Conservation (phyloP, 2,797 vertebrate species). For the Pteropus rufus region DNA sequence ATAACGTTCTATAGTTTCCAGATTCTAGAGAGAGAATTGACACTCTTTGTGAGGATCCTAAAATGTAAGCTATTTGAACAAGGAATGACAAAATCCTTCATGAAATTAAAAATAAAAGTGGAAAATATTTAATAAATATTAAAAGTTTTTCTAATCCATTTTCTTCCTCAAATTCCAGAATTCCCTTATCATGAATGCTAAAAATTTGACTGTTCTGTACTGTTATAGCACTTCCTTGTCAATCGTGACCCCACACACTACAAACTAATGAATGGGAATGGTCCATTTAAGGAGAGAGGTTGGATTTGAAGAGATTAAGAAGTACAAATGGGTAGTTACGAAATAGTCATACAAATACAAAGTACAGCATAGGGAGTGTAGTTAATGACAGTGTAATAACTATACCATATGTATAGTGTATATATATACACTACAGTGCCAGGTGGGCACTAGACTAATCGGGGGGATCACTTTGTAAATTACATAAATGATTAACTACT, state of each 20-base stretch:
- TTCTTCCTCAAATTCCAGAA: not conserved
- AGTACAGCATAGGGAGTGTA: no score
- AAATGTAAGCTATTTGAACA: not conserved
- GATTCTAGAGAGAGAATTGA: not conserved
- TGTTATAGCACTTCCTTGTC: not conserved
- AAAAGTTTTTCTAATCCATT: not conserved
- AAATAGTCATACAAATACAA: no score
- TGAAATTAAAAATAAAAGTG: constrained; percentile 11
- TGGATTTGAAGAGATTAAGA: not conserved
- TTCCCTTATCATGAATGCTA: not conserved
- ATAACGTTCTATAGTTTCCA: not conserved
- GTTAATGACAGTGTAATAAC: no score
- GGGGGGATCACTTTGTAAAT: no score
- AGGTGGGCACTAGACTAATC: no score
- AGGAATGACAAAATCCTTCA: not conserved
- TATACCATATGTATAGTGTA: no score
- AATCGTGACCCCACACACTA: not conserved
- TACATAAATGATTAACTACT: no score
- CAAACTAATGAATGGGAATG: not conserved
- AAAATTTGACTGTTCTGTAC: not conserved
- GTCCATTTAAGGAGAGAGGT: not conserved
- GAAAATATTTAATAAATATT: not conserved
- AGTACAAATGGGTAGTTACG: no score
- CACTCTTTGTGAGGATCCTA: not conserved
- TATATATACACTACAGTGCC: no score